Evolutionary conservation across 2,888 invertebrate genomes (phyloP).

Genomic region (Phymatocera aterrima): DNA sequence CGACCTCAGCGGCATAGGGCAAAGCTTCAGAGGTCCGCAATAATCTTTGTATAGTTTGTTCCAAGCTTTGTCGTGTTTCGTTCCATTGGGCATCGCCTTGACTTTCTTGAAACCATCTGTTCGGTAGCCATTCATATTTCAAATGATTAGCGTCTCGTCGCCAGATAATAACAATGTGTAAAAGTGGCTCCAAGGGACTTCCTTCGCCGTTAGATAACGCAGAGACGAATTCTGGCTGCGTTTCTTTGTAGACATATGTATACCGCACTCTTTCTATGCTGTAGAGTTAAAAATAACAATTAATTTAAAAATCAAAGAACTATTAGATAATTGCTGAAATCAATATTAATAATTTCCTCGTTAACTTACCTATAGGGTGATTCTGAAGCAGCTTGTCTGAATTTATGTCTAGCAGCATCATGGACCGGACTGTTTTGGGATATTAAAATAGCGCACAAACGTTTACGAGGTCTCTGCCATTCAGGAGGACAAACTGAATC

Average conservation of each 20-base stretch:
- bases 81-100: slow-evolving; percentile 80
- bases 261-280: slow-evolving; percentile 83
- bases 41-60: slow-evolving; percentile 83
- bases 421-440: slow-evolving; percentile 81
- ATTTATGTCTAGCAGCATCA: slow-evolving; percentile 81
- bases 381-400: slow-evolving; percentile 84
- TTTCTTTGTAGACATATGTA: slow-evolving; percentile 91
- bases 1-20: slow-evolving; percentile 87
- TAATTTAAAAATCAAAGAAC: neutral
- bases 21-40: slow-evolving; percentile 85
- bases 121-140: slow-evolving; percentile 93
- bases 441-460: slow-evolving; percentile 88
- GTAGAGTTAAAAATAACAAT: slow-evolving; percentile 43
- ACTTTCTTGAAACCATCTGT: slow-evolving; percentile 77
- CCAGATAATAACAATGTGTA: slow-evolving; percentile 93
- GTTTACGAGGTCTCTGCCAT: slow-evolving; percentile 86
- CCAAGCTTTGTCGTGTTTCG: slow-evolving; percentile 84
- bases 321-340: neutral
- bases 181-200: slow-evolving; percentile 80
- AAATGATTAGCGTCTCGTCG: slow-evolving; percentile 89
- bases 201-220: slow-evolving; percentile 81
- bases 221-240: slow-evolving; percentile 89
- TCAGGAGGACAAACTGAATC: slow-evolving; percentile 93
- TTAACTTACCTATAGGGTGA: slow-evolving; percentile 80
- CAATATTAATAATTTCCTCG: neutral